Conservation (phyloP, 1,140 invertebrate species). For the Doryteuthis pealeii region DNA sequence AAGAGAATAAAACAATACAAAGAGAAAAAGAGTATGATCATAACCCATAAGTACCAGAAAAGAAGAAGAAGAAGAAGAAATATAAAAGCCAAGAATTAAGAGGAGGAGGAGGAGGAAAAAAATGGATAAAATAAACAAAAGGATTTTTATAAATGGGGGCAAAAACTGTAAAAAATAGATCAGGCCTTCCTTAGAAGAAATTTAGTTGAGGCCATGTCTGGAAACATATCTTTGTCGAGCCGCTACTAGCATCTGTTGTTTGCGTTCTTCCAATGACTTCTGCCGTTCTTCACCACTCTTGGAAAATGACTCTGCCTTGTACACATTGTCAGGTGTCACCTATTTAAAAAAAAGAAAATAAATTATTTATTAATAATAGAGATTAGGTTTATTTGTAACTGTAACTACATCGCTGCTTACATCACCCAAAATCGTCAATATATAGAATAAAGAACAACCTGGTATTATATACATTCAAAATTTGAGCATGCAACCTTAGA, state of each 20-base stretch:
- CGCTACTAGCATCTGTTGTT: conserved; percentile 75
- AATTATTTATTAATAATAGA: too few species aligned
- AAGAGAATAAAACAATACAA: too few species aligned
- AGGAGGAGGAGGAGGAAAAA: background rate
- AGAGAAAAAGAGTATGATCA: too few species aligned
- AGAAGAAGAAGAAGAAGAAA: too few species aligned
- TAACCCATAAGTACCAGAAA: too few species aligned
- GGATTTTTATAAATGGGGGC: background rate
- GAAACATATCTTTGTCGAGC: conserved; percentile 77
- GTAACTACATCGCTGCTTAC: too few species aligned
- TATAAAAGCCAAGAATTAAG: background rate
- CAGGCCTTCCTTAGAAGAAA: background rate
- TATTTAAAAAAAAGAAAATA: too few species aligned
- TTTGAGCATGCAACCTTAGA: too few species aligned
- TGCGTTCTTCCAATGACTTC: conserved; percentile 75
- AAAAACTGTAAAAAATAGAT: background rate
- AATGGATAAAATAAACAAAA: background rate
- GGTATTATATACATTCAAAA: too few species aligned
- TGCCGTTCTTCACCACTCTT: conserved; percentile 69
- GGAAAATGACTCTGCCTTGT: conserved; percentile 60
- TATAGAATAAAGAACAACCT: too few species aligned
- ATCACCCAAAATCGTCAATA: too few species aligned
- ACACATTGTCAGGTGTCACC: conserved; percentile 25
- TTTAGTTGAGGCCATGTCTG: conserved; percentile 66
- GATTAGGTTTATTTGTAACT: too few species aligned